Conservation (phyloP, 2,113 vertebrate species). For the Ascaphus truei region DNA sequence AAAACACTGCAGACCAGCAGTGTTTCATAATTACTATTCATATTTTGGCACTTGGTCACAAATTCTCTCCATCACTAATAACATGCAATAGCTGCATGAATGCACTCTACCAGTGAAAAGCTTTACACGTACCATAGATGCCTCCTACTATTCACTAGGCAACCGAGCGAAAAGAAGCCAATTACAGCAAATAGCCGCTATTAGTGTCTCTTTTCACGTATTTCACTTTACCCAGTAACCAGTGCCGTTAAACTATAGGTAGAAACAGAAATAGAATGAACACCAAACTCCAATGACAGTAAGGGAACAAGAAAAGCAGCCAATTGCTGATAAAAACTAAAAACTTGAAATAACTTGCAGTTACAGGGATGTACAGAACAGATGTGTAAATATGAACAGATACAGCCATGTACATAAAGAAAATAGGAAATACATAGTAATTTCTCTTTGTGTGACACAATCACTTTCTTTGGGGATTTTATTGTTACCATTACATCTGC, state of each 20-base stretch:
- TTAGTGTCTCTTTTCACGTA: not conserved
- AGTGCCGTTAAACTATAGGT: not conserved
- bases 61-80: constrained; percentile 3
- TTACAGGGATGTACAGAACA: no score
- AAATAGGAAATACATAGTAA: no score
- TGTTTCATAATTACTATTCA: constrained; percentile 31
- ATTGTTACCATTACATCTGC: no score
- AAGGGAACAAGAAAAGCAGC: no score
- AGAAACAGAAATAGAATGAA: not conserved
- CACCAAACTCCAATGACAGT: not conserved
- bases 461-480: no score
- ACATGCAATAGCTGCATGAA: not conserved
- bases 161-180: not conserved
- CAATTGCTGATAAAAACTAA: no score
- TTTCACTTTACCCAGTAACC: not conserved
- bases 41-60: constrained; percentile 8
- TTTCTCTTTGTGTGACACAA: no score
- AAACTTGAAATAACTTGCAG: no score
- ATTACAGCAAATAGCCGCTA: not conserved
- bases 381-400: no score
- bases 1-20: not conserved
- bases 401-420: no score
- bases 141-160: not conserved
- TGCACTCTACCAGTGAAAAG: not conserved
- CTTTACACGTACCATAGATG: not conserved